Evolutionary conservation across 2,888 invertebrate species (phyloP).

Genomic region (Agrochola circellaris): DNA sequence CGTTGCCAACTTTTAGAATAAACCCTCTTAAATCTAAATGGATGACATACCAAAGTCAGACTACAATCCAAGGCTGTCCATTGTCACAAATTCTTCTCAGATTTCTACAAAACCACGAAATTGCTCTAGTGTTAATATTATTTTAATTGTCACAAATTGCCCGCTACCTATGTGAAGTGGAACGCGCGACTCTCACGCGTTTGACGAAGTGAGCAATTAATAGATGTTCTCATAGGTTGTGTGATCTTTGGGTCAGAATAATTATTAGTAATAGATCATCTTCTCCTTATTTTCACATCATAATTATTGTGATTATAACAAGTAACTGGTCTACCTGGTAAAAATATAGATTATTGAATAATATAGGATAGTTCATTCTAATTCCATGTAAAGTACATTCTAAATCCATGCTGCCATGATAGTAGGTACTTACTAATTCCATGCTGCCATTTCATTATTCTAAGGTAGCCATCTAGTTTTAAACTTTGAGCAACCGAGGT

Average conservation of each 20-base stretch:
- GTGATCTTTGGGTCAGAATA: constrained; percentile 17
- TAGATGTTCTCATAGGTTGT: constrained; percentile 26
- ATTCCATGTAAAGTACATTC: too few species aligned
- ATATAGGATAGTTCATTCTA: too few species aligned
- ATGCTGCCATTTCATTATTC: too few species aligned
- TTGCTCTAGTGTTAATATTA: constrained; percentile 33
- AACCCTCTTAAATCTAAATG: neutral
- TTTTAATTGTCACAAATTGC: constrained; percentile 40
- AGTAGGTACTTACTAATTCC: too few species aligned
- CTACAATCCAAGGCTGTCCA: constrained; percentile 19
- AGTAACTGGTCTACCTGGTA: too few species aligned
- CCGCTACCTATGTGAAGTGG: constrained; percentile 36
- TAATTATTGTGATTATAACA: neutral
- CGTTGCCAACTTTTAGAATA: too few species aligned
- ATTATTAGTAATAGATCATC: constrained; percentile 26
- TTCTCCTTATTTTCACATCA: neutral
- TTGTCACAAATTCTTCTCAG: constrained; percentile 40
- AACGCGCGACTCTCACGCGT: constrained; percentile 18
- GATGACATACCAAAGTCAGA: neutral
- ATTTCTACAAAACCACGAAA: constrained; percentile 23
- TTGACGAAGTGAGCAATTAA: constrained; percentile 14
- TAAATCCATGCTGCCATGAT: too few species aligned
- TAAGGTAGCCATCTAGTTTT: too few species aligned
- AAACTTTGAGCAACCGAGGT: too few species aligned
- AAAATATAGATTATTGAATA: too few species aligned